A percentile compares a stretch with the other conserved stretches of the same genome.
Conservation (phyloP, 2,888 invertebrate genomes). For the Metacarcinus magister region DNA sequence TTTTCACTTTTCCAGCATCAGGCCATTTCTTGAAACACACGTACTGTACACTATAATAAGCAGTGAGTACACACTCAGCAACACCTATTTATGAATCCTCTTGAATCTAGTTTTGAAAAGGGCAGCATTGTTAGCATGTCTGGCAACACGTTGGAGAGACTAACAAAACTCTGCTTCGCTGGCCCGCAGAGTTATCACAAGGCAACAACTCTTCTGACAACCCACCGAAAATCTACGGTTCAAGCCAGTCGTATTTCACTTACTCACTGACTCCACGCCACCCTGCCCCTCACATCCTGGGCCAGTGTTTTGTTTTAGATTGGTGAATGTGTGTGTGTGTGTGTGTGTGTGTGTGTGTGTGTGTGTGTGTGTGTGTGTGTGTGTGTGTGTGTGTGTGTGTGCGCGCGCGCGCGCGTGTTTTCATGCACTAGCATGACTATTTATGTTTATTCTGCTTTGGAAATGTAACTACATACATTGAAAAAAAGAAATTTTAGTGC, state of each 20-base stretch:
- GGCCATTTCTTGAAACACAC: neutral
- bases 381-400: constrained; percentile 67
- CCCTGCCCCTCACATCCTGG: neutral
- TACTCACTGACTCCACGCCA: neutral
- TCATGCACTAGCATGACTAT: too few species aligned
- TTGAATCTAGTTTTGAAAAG: neutral
- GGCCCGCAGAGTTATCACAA: neutral
- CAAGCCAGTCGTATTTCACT: neutral
- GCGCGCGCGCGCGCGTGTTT: too few species aligned
- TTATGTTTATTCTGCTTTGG: too few species aligned
- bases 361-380: constrained; percentile 67
- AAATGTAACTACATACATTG: too few species aligned
- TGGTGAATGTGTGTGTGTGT: constrained; percentile 58
- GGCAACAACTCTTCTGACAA: neutral
- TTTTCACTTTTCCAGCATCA: neutral
- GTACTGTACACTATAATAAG: neutral
- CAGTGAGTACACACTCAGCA: neutral
- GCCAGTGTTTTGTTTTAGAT: neutral
- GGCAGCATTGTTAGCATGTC: neutral
- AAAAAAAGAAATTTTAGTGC: too few species aligned
- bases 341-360: constrained; percentile 67
- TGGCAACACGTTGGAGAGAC: too few species aligned
- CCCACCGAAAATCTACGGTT: neutral
- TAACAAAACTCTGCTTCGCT: neutral
- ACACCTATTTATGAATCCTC: neutral